These are phyloP conservation scores for Globia sparganii DNA, from an alignment of 2,888 invertebrate species.

Conservation along the genomic window DNA sequence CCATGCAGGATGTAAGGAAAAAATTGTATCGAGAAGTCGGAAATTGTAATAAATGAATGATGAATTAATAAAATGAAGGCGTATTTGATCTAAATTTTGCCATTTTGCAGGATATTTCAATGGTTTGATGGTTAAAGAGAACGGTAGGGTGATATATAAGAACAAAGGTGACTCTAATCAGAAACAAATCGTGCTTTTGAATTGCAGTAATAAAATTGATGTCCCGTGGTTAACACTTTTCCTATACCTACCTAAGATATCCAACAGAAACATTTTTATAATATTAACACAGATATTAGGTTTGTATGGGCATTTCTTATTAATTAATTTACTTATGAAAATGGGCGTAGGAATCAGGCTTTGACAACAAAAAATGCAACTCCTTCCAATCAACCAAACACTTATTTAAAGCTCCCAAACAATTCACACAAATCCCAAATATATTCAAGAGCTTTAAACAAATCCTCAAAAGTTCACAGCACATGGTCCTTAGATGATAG, in stretches of 20 bases:
- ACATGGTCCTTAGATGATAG: constrained; percentile 52
- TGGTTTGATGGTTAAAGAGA: not conserved
- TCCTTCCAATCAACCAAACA: no score
- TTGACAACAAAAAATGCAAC: no score
- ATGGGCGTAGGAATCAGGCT: no score
- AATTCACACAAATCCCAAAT: constrained; percentile 9
- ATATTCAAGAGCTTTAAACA: constrained; percentile 35
- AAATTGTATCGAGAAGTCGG: constrained; percentile 1
- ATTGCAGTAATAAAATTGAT: not conserved
- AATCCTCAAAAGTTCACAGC: constrained; percentile 39
- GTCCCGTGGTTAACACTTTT: not conserved
- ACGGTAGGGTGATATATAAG: not conserved
- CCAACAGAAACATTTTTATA: not conserved
- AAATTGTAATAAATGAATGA: constrained; percentile 23
- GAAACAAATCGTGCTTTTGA: not conserved
- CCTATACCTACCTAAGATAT: not conserved
- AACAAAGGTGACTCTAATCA: not conserved
- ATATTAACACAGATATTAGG: not conserved
- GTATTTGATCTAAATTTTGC: not conserved
- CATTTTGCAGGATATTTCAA: not conserved
- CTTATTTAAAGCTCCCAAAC: not conserved
- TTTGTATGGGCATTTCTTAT: not conserved
- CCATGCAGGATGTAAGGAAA: constrained; percentile 59
- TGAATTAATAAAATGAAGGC: not conserved
- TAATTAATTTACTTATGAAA: not conserved